These are phyloP conservation scores for Jaculus jaculus DNA, from an alignment of 2,113 vertebrate species.

Conservation along the genomic window DNA sequence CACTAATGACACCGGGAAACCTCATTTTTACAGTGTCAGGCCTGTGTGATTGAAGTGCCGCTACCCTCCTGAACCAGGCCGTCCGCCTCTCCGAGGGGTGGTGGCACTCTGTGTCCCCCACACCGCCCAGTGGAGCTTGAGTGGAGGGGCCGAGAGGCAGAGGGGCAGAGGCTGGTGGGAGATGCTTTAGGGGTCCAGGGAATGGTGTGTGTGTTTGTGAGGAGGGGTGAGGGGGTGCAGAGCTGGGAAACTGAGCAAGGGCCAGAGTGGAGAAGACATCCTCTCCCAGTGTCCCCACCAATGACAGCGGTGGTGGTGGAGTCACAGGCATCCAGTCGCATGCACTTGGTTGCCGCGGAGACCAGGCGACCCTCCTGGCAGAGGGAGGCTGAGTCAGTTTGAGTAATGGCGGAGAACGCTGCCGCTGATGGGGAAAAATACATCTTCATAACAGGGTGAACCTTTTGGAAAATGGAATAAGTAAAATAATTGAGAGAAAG, in stretches of 20 bases:
- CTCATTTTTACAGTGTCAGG: constrained; percentile 87
- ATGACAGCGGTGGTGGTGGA: not conserved
- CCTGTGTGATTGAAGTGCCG: constrained; percentile 85
- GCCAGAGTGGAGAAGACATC: not conserved
- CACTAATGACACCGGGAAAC: constrained; percentile 86
- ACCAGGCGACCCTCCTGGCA: constrained; percentile 64
- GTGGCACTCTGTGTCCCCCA: constrained; percentile 70
- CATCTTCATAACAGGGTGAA: constrained; percentile 82
- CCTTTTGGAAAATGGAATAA: constrained; percentile 83
- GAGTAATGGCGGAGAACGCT: constrained; percentile 77
- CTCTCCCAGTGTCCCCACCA: not conserved
- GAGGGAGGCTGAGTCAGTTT: constrained; percentile 76
- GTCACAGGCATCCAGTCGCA: not conserved
- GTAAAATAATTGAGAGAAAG: constrained; percentile 83
- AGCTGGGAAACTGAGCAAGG: not conserved
- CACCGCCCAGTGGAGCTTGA: not conserved
- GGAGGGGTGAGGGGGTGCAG: not conserved
- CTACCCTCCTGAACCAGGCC: constrained; percentile 78
- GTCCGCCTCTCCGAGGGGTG: constrained; percentile 62
- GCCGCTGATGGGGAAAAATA: constrained; percentile 79
- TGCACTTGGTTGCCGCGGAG: constrained; percentile 61
- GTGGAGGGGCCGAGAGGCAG: not conserved
- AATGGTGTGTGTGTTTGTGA: rapidly evolving
- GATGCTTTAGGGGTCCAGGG: too few relatives aligned
- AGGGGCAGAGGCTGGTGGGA: not conserved